Evolutionary conservation across 1,140 invertebrate species (phyloP).

Genomic region (Stegodyphus mimosarum): DNA sequence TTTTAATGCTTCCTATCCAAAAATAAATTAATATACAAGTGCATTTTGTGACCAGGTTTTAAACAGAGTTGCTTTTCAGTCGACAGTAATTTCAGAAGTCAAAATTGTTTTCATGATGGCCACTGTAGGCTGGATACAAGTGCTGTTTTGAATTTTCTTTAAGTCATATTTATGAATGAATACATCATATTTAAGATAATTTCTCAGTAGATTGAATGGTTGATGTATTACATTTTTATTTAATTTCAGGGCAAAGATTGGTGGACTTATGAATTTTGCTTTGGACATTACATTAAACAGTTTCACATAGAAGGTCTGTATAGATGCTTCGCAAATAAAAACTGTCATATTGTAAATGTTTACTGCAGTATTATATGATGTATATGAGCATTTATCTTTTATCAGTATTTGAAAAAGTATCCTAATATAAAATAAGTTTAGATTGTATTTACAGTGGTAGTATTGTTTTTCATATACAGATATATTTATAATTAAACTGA

Average conservation of each 20-base stretch:
- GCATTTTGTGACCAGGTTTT: too few species aligned
- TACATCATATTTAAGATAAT: too few species aligned
- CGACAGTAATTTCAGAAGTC: too few species aligned
- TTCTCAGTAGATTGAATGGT: conserved; percentile 61
- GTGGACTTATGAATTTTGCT: conserved; percentile 73
- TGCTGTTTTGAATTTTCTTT: background rate
- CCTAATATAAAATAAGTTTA: too few species aligned
- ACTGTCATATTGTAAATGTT: too few species aligned
- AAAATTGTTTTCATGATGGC: too few species aligned
- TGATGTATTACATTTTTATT: conserved; percentile 65
- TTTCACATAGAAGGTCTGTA: conserved; percentile 70
- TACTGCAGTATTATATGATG: background rate
- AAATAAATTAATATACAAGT: too few species aligned
- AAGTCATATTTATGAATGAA: background rate
- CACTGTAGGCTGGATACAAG: background rate
- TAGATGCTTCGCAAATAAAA: too few species aligned
- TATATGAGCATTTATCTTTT: background rate
- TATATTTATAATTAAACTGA: background rate
- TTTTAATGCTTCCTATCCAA: too few species aligned
- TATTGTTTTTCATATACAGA: background rate
- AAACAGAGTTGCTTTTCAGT: too few species aligned
- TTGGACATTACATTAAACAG: conserved; percentile 71
- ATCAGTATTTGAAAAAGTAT: too few species aligned
- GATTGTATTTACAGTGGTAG: too few species aligned
- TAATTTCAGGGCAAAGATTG: conserved; percentile 70